Evolutionary conservation across 2,113 vertebrate species (phyloP).

Genomic region (Puffinus mauretanicus): DNA sequence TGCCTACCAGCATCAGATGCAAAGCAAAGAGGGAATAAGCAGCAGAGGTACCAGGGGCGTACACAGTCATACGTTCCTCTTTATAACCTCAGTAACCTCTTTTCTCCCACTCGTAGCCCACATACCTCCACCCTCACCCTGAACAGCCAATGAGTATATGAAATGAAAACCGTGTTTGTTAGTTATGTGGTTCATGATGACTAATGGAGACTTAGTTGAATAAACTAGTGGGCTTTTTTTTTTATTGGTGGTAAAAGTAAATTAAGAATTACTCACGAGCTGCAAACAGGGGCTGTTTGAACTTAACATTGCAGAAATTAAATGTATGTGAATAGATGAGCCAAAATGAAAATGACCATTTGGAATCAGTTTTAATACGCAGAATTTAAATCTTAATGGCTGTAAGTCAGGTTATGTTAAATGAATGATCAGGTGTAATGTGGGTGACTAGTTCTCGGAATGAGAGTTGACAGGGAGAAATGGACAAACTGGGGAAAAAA

Average conservation of each 20-base stretch:
- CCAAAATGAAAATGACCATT: background rate
- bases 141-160: slow-evolving; percentile 9
- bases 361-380: slow-evolving; percentile 18
- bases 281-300: background rate
- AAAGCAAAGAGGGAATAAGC: background rate
- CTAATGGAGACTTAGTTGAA: slow-evolving; percentile 47
- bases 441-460: background rate
- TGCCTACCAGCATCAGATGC: background rate
- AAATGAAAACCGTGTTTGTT: background rate
- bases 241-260: slow-evolving; percentile 18
- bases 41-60: background rate
- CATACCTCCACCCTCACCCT: slow-evolving; percentile 48
- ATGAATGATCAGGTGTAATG: background rate
- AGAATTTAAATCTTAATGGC: background rate
- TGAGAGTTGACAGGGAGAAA: background rate
- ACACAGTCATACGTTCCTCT: slow-evolving; percentile 55
- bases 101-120: slow-evolving; percentile 35
- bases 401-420: background rate
- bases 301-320: background rate
- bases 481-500: background rate
- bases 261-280: slow-evolving; percentile 10
- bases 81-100: slow-evolving; percentile 64
- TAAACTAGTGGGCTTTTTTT: background rate
- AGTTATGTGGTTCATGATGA: slow-evolving; percentile 24
- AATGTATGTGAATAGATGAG: background rate